Base-by-base conservation (phyloP, 2,113 vertebrate species). In the Heliornis fulica region DNA sequence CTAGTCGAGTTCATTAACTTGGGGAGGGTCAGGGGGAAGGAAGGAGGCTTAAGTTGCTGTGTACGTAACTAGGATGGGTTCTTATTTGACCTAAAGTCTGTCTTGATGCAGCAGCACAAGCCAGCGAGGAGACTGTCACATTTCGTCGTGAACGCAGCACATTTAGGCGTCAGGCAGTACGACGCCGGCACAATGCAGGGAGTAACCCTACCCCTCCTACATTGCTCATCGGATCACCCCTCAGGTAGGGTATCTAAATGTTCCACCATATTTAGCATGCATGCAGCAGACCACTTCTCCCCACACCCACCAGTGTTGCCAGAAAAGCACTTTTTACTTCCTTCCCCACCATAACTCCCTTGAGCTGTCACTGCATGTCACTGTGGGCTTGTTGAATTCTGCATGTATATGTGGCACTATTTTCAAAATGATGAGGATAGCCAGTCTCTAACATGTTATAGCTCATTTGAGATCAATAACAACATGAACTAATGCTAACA, bases 151-250 rank as follows among this genome's bases (percentile, higher is more conserved):
- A 99, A 97, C 99, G 99, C 98, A 99, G 99, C 98, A 99, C 99
- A 94, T 99, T 99, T 98, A 99, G 99, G 96, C 99, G 99, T 96
- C 99, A 99, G 98, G 99, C 99, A 53, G 99, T 99, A 74, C 98
- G 99, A 95, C 99, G 99, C 98, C 98, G 99, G 93, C 99, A 99
- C 99, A 99, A 99, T 98, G 99, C 99, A 95, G 99, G 99, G 97
- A 99, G 99, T 98, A 99, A 99, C 98, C 99, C 99, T 97, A 99
- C 99, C 97, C 99, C 99, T 97, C 99, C 99, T 97, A 97, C 99
- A 96, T 99, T 99, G 96, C 99, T 99, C 98, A 99, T 99, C 97
- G 99, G 99, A 98, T 99, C 99, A 95, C 99, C 99, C 97, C 99
- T 99, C 98, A 99, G 99, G 99, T 99, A 99, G 89, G 98, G 95